phyloP scores from a whole-genome alignment of 2,888 invertebrate species.

The Patella caerulea region DNA sequence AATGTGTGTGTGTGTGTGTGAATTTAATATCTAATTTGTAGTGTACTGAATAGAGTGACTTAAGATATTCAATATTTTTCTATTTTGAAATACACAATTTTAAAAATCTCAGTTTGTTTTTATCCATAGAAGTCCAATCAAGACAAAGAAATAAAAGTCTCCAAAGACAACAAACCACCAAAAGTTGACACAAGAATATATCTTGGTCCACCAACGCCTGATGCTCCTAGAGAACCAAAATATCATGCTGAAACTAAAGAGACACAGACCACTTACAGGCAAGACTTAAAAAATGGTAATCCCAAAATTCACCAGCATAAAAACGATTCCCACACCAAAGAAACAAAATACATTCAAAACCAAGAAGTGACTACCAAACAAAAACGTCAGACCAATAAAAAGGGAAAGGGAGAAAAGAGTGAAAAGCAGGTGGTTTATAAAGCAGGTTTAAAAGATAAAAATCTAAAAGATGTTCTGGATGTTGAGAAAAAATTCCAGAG shows the following conservation, averaged over 20 bases:
- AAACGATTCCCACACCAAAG: neutral
- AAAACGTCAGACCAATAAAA: conserved; percentile 9
- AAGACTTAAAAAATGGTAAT: neutral
- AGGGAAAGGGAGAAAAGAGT: neutral
- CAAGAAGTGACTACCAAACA: conserved; percentile 1
- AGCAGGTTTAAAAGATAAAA: conserved; percentile 38
- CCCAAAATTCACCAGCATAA: neutral
- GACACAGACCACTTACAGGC: neutral
- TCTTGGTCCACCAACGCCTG: conserved; percentile 25
- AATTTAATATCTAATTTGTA: too few species aligned
- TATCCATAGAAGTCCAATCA: too few species aligned
- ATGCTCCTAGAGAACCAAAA: conserved; percentile 13
- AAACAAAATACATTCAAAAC: neutral
- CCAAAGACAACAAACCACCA: conserved; percentile 41
- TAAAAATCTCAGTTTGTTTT: too few species aligned
- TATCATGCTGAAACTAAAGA: neutral
- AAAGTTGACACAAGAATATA: conserved; percentile 48
- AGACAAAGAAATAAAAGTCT: conserved; percentile 31
- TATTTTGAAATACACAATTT: too few species aligned
- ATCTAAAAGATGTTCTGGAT: conserved; percentile 35
- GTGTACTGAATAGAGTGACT: too few species aligned
- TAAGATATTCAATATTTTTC: too few species aligned
- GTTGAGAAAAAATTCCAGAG: conserved; percentile 3
- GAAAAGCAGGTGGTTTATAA: conserved; percentile 9
- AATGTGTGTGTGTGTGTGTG: too few species aligned